These are phyloP conservation scores for Palaemon carinicauda DNA, from an alignment of 1,140 invertebrate genomes.

Conservation along the genomic window DNA sequence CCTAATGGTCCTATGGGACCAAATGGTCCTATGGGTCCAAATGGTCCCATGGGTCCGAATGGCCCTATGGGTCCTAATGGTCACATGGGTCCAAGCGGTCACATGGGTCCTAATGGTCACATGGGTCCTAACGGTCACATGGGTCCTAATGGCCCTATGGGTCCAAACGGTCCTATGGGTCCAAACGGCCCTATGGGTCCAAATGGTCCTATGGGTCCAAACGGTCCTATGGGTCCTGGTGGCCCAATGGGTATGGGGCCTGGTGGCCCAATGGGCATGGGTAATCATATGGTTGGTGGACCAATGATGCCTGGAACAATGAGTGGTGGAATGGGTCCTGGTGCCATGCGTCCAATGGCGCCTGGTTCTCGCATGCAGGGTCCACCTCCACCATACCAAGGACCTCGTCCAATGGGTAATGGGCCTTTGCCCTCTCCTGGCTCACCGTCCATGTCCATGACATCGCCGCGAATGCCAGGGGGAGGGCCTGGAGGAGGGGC, in stretches of 20 bases:
- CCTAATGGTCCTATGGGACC: conserved; percentile 62
- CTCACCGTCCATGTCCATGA: conserved; percentile 59
- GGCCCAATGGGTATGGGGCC: conserved; percentile 13
- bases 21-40: conserved; percentile 60
- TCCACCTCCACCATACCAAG: conserved; percentile 82
- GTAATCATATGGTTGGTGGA: conserved; percentile 27
- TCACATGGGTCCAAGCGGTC: conserved; percentile 60
- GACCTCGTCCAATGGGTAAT: conserved; percentile 59
- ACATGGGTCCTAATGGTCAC: conserved; percentile 55
- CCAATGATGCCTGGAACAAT: conserved; percentile 33
- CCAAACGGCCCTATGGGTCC: conserved; percentile 29
- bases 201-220: conserved; percentile 40
- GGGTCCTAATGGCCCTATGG: conserved; percentile 57
- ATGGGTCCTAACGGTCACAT: conserved; percentile 58
- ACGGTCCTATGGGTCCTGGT: conserved; percentile 24
- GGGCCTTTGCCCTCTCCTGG: conserved; percentile 61
- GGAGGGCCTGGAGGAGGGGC: conserved; percentile 38
- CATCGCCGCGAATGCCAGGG: conserved; percentile 58
- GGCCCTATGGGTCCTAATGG: conserved; percentile 62
- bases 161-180: conserved; percentile 58
- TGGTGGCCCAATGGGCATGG: conserved; percentile 18
- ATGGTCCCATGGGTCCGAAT: conserved; percentile 56
- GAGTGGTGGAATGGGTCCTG: conserved; percentile 59
- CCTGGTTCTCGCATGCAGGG: conserved; percentile 73
- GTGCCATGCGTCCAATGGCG: conserved; percentile 60